Conservation (phyloP, 2,113 vertebrate species). For the Oncorhynchus nerka region DNA sequence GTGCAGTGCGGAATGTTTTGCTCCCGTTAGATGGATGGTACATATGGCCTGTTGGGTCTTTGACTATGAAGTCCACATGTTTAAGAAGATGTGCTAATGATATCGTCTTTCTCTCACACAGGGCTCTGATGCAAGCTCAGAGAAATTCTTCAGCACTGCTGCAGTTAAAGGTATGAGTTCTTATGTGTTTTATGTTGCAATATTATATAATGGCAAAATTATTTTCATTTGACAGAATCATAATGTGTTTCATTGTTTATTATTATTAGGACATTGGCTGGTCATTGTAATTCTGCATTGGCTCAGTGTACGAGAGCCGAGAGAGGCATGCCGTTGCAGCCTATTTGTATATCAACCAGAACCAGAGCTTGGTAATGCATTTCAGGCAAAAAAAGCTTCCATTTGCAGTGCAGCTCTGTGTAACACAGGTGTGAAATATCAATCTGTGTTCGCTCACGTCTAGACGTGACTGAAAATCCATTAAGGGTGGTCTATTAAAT, state of each 20-base stretch:
- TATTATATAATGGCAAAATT: no score
- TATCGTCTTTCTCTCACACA: constrained; percentile 69
- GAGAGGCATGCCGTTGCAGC: not conserved
- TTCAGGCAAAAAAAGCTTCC: constrained; percentile 1
- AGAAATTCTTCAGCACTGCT: constrained; percentile 93
- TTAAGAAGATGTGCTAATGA: constrained; percentile 31
- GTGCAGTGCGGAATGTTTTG: constrained; percentile 41
- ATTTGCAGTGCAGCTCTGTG: constrained; percentile 1
- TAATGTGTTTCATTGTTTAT: not conserved
- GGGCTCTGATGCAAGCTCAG: constrained; percentile 94
- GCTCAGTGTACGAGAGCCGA: not conserved
- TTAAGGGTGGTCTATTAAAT: constrained; percentile 37
- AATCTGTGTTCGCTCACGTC: constrained; percentile 34
- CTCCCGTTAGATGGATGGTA: constrained; percentile 6
- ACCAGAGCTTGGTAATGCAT: not conserved
- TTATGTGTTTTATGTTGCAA: not conserved
- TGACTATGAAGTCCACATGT: constrained; percentile 45
- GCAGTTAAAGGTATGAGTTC: constrained; percentile 88
- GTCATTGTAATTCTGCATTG: not conserved
- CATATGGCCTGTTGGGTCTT: constrained; percentile 23
- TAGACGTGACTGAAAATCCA: constrained; percentile 26
- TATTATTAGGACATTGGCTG: not conserved
- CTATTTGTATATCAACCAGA: not conserved
- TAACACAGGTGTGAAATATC: constrained; percentile 30
- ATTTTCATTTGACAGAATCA: not conserved